Conservation (phyloP, 2,797 vertebrate species). For the Syncerus caffer region DNA sequence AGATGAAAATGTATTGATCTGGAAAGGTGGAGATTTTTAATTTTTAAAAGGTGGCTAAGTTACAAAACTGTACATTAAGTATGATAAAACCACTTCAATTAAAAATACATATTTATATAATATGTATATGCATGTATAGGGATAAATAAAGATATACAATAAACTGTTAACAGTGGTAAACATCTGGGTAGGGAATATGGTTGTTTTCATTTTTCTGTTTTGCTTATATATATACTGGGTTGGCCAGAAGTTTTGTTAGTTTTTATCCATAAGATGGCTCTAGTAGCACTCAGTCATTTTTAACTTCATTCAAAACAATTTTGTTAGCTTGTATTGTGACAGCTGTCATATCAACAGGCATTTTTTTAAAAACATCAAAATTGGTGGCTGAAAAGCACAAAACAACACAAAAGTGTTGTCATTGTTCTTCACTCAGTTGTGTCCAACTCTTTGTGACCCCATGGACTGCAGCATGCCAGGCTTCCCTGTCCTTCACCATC, state of each 20-base stretch:
- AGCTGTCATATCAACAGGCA: not conserved
- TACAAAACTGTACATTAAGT: not conserved
- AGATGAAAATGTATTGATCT: not conserved
- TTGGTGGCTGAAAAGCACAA: not conserved
- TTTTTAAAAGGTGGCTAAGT: not conserved
- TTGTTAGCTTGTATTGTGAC: not conserved
- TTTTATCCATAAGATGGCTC: not conserved
- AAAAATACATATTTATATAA: not conserved
- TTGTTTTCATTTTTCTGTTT: not conserved
- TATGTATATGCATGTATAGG: not conserved
- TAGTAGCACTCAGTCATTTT: not conserved
- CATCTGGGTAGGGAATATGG: not conserved
- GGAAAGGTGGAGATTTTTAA: not conserved
- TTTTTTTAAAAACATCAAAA: not conserved
- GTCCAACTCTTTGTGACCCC: not conserved
- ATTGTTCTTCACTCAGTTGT: not conserved
- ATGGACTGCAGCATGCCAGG: not conserved
- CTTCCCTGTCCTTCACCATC: not conserved
- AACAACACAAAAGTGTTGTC: not conserved
- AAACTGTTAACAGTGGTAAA: not conserved
- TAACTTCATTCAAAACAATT: not conserved
- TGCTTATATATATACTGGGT: not conserved
- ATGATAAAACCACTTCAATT: not conserved
- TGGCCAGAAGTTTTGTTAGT: not conserved
- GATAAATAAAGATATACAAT: not conserved